phyloP scores from a whole-genome alignment of 2,888 invertebrate genomes.

The Sclerodermus sp. region DNA sequence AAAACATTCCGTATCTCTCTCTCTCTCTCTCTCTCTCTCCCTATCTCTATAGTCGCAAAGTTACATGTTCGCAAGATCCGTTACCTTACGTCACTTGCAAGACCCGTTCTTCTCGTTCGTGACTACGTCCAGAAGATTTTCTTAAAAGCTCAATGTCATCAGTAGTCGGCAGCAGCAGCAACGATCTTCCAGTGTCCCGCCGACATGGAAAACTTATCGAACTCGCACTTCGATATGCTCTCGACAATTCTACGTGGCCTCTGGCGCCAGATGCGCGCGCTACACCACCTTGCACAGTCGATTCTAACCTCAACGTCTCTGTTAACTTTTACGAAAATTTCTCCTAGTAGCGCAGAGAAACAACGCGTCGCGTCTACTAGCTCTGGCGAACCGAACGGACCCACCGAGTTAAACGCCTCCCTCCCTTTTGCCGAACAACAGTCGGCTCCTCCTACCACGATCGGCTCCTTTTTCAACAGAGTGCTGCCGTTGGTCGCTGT shows the following conservation, averaged over 20 bases:
- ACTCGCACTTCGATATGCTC: background rate
- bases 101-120: slow-evolving; percentile 30
- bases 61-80: slow-evolving; percentile 22
- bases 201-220: too few relatives aligned
- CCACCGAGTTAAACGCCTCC: too few relatives aligned
- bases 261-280: background rate
- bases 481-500: too few relatives aligned
- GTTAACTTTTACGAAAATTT: background rate
- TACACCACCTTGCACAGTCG: slow-evolving; percentile 8
- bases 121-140: too few relatives aligned
- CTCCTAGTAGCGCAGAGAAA: background rate
- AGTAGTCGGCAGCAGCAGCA: too few relatives aligned
- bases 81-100: slow-evolving; percentile 48
- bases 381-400: too few relatives aligned
- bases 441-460: too few relatives aligned
- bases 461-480: too few relatives aligned
- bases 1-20: background rate
- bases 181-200: background rate
- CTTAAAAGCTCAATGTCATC: too few relatives aligned
- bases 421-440: too few relatives aligned
- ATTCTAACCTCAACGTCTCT: slow-evolving; percentile 23
- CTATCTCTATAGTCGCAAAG: background rate
- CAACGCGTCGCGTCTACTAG: background rate
- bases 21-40: background rate
- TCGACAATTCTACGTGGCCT: slow-evolving; percentile 1